A percentile compares a stretch with the other conserved stretches of the same genome.
phyloP scores from a whole-genome alignment of 2,888 invertebrate genomes.

The Agonopterix subpropinquella region DNA sequence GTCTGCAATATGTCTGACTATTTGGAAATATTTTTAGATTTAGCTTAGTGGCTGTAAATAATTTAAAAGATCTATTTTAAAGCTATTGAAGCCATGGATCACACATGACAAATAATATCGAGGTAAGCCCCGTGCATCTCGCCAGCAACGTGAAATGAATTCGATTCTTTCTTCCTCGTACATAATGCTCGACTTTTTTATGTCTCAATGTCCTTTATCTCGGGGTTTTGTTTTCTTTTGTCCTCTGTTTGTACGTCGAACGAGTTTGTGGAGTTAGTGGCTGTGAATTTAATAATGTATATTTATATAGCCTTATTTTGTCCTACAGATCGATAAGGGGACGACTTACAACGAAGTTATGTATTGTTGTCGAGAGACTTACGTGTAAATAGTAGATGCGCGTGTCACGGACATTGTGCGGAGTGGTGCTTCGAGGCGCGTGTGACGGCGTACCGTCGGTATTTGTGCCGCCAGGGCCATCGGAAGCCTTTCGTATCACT shows the following conservation, averaged over 20 bases:
- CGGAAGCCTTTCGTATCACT: slow-evolving; percentile 7
- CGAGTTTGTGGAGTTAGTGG: slow-evolving; percentile 51
- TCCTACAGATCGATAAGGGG: slow-evolving; percentile 70
- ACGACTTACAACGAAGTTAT: slow-evolving; percentile 56
- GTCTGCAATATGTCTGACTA: slow-evolving; percentile 76
- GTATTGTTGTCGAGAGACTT: slow-evolving; percentile 55
- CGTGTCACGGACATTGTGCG: slow-evolving; percentile 56
- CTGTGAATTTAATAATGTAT: slow-evolving; percentile 40
- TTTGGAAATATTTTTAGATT: slow-evolving; percentile 74
- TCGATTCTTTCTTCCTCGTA: slow-evolving; percentile 26
- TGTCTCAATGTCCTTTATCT: slow-evolving; percentile 74
- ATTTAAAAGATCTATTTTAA: slow-evolving; percentile 35
- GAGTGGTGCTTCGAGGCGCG: slow-evolving; percentile 43
- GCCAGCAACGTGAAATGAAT: slow-evolving; percentile 21
- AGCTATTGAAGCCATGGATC: slow-evolving; percentile 54
- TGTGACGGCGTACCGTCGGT: slow-evolving; percentile 36
- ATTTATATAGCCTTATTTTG: slow-evolving; percentile 58
- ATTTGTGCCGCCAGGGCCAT: slow-evolving; percentile 11
- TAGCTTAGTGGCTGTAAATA: slow-evolving; percentile 47
- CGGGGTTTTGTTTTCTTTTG: slow-evolving; percentile 72
- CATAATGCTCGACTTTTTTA: slow-evolving; percentile 65
- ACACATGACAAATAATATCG: slow-evolving; percentile 50
- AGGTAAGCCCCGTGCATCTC: slow-evolving; percentile 42
- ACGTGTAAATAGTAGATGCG: slow-evolving; percentile 61
- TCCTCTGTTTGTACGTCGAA: slow-evolving; percentile 58